Conservation (phyloP, 1,140 invertebrate genomes). For the Aporrectodea caliginosa region DNA sequence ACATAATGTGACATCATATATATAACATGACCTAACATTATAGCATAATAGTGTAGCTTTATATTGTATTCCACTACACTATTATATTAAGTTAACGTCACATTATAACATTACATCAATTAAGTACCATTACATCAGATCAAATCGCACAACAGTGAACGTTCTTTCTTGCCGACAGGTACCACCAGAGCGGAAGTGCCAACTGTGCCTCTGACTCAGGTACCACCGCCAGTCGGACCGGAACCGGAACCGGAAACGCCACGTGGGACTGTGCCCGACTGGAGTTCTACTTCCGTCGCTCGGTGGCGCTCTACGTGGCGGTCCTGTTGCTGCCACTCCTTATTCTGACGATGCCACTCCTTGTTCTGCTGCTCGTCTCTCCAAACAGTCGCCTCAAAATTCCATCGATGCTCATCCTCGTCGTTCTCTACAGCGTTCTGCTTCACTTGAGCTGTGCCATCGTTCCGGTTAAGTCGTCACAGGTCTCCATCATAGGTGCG, state of each 20-base stretch:
- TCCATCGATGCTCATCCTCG: not conserved
- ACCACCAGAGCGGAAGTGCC: not conserved
- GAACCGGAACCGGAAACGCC: not conserved
- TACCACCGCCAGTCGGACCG: too few relatives aligned
- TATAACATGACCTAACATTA: too few relatives aligned
- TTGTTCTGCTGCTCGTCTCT: not conserved
- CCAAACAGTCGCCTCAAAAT: not conserved
- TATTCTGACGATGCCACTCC: not conserved
- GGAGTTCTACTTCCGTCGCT: not conserved
- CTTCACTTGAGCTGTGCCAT: not conserved
- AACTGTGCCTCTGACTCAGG: not conserved
- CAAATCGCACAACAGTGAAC: too few relatives aligned
- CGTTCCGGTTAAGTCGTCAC: not conserved
- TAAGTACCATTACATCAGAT: too few relatives aligned
- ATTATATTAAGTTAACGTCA: too few relatives aligned
- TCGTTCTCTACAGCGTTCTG: not conserved
- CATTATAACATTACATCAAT: too few relatives aligned
- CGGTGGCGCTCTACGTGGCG: not conserved
- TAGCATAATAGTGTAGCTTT: too few relatives aligned
- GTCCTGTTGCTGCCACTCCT: not conserved
- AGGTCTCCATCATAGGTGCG: not conserved
- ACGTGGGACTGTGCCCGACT: not conserved
- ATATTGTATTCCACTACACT: too few relatives aligned
- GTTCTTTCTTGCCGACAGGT: not conserved
- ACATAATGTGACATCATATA: too few relatives aligned